These are phyloP conservation scores for Caenorhabditis wallacei DNA, from an alignment of 2,888 invertebrate genomes.

Conservation along the genomic window DNA sequence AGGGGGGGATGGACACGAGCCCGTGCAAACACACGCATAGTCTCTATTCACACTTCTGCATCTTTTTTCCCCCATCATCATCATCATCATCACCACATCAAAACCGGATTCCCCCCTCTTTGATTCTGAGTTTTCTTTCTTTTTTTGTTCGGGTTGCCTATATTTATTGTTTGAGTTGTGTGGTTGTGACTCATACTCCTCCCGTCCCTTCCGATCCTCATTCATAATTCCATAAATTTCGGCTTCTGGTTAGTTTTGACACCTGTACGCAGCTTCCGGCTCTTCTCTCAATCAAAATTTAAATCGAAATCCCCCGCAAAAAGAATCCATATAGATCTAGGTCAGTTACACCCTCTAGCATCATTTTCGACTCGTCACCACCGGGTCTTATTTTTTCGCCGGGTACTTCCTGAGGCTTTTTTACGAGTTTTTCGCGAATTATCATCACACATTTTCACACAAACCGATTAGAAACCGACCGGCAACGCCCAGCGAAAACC, in stretches of 20 bases:
- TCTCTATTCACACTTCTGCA: constrained; percentile 46
- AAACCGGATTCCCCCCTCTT: constrained; percentile 52
- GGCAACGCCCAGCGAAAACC: constrained; percentile 8
- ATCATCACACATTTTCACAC: background rate
- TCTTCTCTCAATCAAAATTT: background rate
- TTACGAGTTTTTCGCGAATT: background rate
- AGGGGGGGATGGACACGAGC: constrained; percentile 27
- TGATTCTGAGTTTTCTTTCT: constrained; percentile 1
- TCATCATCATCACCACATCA: background rate
- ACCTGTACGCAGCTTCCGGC: constrained; percentile 8
- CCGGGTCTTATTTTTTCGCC: too few relatives aligned
- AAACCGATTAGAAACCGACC: background rate
- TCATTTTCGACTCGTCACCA: background rate
- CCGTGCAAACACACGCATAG: constrained; percentile 48
- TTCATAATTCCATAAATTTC: constrained; percentile 49
- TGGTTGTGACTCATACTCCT: constrained; percentile 32
- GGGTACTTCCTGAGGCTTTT: background rate
- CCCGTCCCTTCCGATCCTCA: too few relatives aligned
- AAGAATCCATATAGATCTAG: background rate
- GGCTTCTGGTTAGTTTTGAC: background rate
- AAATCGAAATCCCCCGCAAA: background rate
- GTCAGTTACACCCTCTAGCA: background rate
- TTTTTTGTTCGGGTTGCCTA: background rate
- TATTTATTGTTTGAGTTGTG: constrained; percentile 37
- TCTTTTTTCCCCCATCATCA: constrained; percentile 3